These are phyloP conservation scores for Drosophila limbata DNA, from an alignment of 2,888 invertebrate genomes.

Conservation along the genomic window DNA sequence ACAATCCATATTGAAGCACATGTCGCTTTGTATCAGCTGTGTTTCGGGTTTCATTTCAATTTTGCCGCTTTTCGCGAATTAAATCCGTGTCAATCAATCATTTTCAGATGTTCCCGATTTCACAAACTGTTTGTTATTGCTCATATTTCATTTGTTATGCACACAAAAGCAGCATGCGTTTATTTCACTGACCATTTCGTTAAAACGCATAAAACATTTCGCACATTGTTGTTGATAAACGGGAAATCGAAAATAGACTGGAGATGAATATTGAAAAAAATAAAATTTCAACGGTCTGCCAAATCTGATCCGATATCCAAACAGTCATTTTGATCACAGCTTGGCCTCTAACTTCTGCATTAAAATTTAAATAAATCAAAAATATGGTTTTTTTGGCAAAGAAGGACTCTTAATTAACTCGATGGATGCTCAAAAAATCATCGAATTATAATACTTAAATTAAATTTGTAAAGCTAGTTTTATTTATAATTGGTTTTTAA, in stretches of 20 bases:
- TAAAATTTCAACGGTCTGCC: too few species aligned
- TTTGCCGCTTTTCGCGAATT: neutral
- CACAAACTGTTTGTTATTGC: conserved; percentile 8
- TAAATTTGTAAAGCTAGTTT: too few species aligned
- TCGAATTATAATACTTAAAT: too few species aligned
- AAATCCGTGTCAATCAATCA: conserved; percentile 12
- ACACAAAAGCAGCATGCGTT: neutral
- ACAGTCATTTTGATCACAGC: too few species aligned
- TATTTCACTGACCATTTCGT: neutral
- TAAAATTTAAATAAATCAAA: too few species aligned
- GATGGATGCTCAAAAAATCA: too few species aligned
- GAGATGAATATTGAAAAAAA: neutral
- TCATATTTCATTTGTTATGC: conserved; percentile 12
- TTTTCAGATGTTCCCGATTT: conserved; percentile 5
- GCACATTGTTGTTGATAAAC: neutral
- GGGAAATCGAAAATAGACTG: neutral
- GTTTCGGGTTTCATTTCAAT: conserved; percentile 4
- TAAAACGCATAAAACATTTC: neutral
- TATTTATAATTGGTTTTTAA: neutral
- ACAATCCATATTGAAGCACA: neutral
- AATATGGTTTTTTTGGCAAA: too few species aligned
- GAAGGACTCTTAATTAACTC: too few species aligned
- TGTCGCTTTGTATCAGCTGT: neutral
- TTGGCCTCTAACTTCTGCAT: too few species aligned
- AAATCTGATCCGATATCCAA: too few species aligned